These are phyloP conservation scores for Choloepus hoffmanni DNA, from an alignment of 2,113 vertebrate species.

Conservation along the genomic window DNA sequence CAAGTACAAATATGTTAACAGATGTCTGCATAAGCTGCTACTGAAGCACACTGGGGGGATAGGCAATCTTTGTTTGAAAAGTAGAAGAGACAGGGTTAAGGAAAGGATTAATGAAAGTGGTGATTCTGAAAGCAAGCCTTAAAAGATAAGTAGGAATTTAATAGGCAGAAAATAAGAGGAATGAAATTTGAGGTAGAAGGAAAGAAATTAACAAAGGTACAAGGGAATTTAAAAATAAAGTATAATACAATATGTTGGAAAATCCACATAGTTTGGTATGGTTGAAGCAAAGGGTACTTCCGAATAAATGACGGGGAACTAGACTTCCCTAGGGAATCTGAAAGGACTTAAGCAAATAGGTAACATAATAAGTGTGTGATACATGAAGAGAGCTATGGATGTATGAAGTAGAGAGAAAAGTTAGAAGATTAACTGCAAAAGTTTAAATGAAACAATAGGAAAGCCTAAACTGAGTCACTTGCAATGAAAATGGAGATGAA, in stretches of 20 bases:
- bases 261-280: not conserved
- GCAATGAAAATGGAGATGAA: not conserved
- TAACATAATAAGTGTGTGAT: not conserved
- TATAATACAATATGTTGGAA: not conserved
- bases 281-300: not conserved
- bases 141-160: conserved; percentile 18
- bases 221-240: not conserved
- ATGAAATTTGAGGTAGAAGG: conserved; percentile 9
- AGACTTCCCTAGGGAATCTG: not conserved
- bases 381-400: not conserved
- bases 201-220: not conserved
- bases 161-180: not conserved
- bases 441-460: not conserved
- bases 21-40: not conserved
- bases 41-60: not conserved
- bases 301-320: not conserved
- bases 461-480: not conserved
- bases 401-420: not conserved
- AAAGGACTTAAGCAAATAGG: not conserved
- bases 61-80: conserved; percentile 12
- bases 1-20: not conserved
- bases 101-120: not conserved
- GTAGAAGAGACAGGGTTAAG: not conserved
- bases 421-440: not conserved
- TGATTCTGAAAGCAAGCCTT: not conserved